Conservation (phyloP, 2,113 vertebrate genomes). For the Noturus placidus region DNA sequence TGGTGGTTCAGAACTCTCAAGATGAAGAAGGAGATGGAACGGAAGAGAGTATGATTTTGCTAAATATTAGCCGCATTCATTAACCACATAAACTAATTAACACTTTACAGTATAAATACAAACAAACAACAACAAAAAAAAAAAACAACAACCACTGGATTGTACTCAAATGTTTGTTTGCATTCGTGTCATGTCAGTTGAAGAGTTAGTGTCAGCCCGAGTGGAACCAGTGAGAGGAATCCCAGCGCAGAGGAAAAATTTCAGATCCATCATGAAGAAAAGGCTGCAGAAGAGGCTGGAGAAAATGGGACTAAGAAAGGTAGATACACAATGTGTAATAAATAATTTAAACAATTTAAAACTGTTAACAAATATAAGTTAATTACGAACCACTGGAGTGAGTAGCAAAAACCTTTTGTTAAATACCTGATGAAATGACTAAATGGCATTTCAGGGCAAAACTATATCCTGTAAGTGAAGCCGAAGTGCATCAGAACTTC, state of each 20-base stretch:
- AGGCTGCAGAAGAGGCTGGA: constrained; percentile 70
- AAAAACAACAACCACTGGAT: neutral
- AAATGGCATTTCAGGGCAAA: neutral
- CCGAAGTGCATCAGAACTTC: neutral
- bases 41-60: constrained; percentile 62
- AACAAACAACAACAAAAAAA: neutral
- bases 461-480: neutral
- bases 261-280: constrained; percentile 64
- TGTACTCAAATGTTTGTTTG: neutral
- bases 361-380: neutral
- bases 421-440: neutral
- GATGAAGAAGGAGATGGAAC: constrained; percentile 41
- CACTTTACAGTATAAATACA: neutral
- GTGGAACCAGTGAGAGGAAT: constrained; percentile 43
- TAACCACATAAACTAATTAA: neutral
- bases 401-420: neutral
- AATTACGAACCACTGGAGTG: neutral
- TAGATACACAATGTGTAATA: constrained; percentile 9
- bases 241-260: constrained; percentile 62
- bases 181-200: constrained; percentile 32
- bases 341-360: neutral
- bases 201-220: constrained; percentile 2
- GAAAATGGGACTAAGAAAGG: constrained; percentile 64
- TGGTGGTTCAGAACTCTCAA: neutral
- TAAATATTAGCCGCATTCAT: neutral